Conservation (phyloP, 2,113 vertebrate genomes). For the Menidia beryllina region DNA sequence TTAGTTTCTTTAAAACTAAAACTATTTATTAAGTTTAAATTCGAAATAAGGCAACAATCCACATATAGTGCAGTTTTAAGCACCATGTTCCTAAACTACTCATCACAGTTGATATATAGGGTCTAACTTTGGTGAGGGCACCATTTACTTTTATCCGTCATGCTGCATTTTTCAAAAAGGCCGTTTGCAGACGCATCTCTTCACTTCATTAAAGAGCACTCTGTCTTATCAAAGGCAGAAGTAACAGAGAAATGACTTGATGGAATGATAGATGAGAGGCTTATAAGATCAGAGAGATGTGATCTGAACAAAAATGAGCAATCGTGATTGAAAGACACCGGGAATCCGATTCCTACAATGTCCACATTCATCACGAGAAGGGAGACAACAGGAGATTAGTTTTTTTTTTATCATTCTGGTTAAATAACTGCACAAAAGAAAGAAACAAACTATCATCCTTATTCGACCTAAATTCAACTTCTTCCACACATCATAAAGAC, state of each 20-base stretch:
- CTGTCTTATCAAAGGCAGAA: conserved; percentile 3
- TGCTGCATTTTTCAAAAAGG: not conserved
- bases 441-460: not conserved
- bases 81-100: not conserved
- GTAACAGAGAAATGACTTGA: not conserved
- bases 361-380: not conserved
- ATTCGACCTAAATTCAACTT: conserved; percentile 30
- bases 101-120: not conserved
- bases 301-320: not conserved
- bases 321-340: not conserved
- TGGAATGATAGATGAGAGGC: conserved; percentile 24
- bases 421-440: not conserved
- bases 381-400: not conserved
- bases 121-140: not conserved
- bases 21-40: too few species aligned
- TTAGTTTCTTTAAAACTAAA: too few species aligned
- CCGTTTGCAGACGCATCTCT: conserved; percentile 2
- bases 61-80: too few species aligned
- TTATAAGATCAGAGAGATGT: not conserved
- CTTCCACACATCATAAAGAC: conserved; percentile 31
- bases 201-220: conserved; percentile 33
- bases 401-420: not conserved
- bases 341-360: not conserved
- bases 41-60: too few species aligned
- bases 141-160: not conserved